A percentile compares a stretch with the other conserved stretches of the same genome.
phyloP scores from a whole-genome alignment of 2,888 invertebrate species.

The Ophioninae sp. region DNA sequence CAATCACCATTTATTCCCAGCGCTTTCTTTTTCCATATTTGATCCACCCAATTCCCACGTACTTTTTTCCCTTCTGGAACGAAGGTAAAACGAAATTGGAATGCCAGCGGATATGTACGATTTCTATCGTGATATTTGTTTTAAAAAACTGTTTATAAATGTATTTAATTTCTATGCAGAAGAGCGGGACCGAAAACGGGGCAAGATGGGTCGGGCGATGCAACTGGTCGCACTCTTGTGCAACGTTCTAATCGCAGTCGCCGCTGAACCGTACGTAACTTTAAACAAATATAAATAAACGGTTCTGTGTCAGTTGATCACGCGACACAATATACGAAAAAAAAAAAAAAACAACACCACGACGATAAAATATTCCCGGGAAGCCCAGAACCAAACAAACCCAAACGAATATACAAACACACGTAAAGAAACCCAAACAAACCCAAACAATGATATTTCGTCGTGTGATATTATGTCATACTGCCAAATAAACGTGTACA shows the following conservation, averaged over 20 bases:
- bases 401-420: too few relatives aligned
- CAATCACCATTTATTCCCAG: constrained; percentile 5
- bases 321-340: too few relatives aligned
- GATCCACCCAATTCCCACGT: constrained; percentile 21
- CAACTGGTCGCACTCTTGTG: constrained; percentile 64
- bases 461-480: too few relatives aligned
- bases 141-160: constrained; percentile 15
- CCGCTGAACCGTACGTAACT: constrained; percentile 69
- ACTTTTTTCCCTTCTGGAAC: constrained; percentile 2
- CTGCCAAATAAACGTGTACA: too few relatives aligned
- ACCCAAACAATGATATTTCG: too few relatives aligned
- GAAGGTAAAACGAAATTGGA: not conserved
- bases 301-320: too few relatives aligned
- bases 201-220: constrained; percentile 57
- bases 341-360: too few relatives aligned
- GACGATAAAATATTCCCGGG: too few relatives aligned
- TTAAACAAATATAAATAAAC: not conserved
- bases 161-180: constrained; percentile 34
- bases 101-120: not conserved
- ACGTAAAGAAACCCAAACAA: too few relatives aligned
- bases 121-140: not conserved
- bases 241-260: constrained; percentile 63
- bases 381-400: not conserved
- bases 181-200: constrained; percentile 53
- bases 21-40: constrained; percentile 32